These are phyloP conservation scores for Lindbergichthys nudifrons DNA, from an alignment of 2,797 vertebrate genomes.

Conservation along the genomic window DNA sequence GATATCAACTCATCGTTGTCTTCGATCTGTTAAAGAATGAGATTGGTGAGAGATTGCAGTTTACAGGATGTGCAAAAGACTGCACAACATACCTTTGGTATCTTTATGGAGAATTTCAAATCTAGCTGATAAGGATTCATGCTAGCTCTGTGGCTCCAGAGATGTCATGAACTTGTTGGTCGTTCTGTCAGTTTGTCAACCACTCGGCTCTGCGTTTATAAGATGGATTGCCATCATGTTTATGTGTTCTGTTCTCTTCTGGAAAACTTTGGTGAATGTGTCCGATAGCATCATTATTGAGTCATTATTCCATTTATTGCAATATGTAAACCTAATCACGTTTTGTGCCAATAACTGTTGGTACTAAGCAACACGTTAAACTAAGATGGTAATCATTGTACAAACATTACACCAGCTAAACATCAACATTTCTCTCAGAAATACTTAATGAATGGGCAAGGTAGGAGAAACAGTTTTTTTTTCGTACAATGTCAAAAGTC, in stretches of 20 bases:
- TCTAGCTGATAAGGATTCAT: neutral
- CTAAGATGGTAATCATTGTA: neutral
- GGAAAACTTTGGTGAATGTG: no score
- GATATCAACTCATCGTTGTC: conserved; percentile 47
- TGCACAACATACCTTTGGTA: neutral
- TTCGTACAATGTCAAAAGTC: no score
- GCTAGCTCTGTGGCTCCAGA: neutral
- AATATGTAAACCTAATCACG: neutral
- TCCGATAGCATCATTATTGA: neutral
- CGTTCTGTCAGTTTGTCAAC: neutral
- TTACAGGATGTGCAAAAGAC: conserved; percentile 1
- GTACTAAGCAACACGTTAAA: neutral
- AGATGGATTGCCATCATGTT: neutral
- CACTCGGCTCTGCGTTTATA: neutral
- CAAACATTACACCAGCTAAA: neutral
- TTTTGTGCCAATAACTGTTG: neutral
- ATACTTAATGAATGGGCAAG: no score
- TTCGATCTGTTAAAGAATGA: conserved; percentile 48
- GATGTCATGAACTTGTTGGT: neutral
- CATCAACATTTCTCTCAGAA: no score
- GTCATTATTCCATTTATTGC: neutral
- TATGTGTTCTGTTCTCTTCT: no score
- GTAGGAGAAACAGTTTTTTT: no score
- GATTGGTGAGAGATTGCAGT: conserved; percentile 15
- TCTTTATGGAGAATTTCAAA: neutral